Conservation (phyloP, 2,797 vertebrate genomes). For the Columba guinea region DNA sequence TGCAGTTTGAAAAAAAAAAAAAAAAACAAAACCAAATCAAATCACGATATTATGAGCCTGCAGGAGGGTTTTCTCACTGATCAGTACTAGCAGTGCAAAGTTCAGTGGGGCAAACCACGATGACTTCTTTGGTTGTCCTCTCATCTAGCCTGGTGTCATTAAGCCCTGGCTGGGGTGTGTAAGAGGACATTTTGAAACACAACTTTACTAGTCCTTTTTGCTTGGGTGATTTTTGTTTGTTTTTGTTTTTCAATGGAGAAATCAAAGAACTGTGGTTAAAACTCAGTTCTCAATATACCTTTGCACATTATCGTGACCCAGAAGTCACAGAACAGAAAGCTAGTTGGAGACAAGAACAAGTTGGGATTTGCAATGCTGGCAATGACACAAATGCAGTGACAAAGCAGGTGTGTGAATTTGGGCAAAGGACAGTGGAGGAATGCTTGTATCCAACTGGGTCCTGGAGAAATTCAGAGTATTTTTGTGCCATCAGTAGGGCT, state of each 20-base stretch:
- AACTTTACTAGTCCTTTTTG: background rate
- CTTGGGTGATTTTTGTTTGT: background rate
- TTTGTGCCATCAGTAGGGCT: background rate
- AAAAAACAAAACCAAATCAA: too few species aligned
- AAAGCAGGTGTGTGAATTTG: background rate
- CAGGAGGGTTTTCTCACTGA: background rate
- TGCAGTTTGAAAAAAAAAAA: background rate
- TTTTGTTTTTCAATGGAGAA: background rate
- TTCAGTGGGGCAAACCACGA: conserved; percentile 13
- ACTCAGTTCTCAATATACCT: background rate
- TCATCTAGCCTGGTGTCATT: background rate
- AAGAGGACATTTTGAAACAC: background rate
- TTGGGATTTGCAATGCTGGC: background rate
- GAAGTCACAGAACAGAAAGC: background rate
- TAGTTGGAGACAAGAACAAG: background rate
- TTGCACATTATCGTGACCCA: background rate
- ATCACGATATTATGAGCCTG: background rate
- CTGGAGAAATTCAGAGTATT: background rate
- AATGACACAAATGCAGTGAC: background rate
- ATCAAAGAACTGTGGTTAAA: background rate
- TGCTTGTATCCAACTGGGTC: background rate
- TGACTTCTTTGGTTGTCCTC: background rate
- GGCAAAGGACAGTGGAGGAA: background rate
- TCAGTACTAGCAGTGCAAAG: background rate
- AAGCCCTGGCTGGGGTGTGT: background rate